Conservation (phyloP, 2,797 vertebrate species). For the Carcharodon carcharias region DNA sequence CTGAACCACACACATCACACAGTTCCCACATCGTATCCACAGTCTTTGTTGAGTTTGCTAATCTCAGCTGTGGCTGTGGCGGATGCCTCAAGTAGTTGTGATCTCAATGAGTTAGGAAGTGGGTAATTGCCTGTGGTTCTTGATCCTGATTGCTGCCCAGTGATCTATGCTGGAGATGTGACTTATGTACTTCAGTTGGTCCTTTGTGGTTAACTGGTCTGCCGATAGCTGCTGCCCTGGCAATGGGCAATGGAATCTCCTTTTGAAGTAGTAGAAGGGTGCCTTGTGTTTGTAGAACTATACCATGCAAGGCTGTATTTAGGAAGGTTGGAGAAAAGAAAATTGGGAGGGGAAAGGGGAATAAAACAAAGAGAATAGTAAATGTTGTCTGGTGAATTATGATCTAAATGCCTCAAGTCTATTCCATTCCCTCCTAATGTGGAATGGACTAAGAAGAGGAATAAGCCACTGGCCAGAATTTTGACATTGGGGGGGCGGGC, state of each 20-base stretch:
- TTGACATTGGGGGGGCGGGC: no score
- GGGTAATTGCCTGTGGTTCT: background rate
- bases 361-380: background rate
- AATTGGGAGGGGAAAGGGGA: background rate
- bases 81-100: background rate
- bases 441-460: background rate
- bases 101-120: background rate
- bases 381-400: background rate
- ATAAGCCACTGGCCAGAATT: background rate
- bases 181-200: background rate
- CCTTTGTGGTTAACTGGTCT: background rate
- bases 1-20: background rate
- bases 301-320: background rate
- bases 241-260: background rate
- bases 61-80: background rate
- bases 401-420: background rate
- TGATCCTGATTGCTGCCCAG: background rate
- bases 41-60: background rate
- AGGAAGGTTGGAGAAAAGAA: background rate
- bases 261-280: background rate
- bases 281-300: background rate
- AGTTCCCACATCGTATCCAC: background rate
- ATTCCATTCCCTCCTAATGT: background rate
- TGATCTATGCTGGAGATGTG: background rate
- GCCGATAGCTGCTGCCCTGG: background rate